Base-by-base conservation (phyloP, 2,113 vertebrate genomes). In the Prietella phreatophila region DNA sequence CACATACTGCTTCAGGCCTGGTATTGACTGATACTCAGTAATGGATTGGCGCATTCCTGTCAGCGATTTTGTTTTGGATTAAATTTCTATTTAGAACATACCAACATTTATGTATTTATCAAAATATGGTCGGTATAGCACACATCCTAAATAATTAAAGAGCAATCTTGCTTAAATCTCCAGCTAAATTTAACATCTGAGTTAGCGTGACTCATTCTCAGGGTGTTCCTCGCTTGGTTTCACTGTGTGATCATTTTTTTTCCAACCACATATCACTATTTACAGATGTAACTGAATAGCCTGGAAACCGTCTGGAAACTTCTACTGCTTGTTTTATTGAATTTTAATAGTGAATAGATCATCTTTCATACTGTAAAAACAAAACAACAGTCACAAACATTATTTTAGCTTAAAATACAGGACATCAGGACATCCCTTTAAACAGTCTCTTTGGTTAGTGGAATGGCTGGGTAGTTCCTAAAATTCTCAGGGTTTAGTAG, bases 191-290 rank as follows among this genome's bases (percentile, higher is more conserved):
- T 42, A 25, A n/a, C 67, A 15, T 33, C 53, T 19, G 22, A 50
- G 76, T 20, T 53, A 27, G 65, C 14, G 0, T 90, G 87, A 88
- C 36, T 90, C 89, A 88, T 25, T 75, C 11, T 22, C 61, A 84
- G 87, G 89, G 89, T 82, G 86, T 86, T 91, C 58, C 88, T 42
- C 53, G 4, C 50, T 39, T 60, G 85, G 79, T 19, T 65, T 83
- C n/a, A 58, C 3, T 22, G 27, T 22, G 27, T n/a, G 5, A 55
- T n/a, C 5, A 14, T 71, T 65, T 69, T 67, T 67, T 82, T 36
- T 61, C 22, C 75, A n/a, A 63, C 55, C 17, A 78, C 56, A 42
- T 11, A 73, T 10, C 20, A 56, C 30, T 36, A 25, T 13, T 58
- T n/a, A 39, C 53, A 39, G 30, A 71, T 55, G 2, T 33, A 73